Evolutionary conservation across 2,113 vertebrate genomes (phyloP), one percentile per base, ranked within the genome.

Genomic region (Lontra canadensis): DNA sequence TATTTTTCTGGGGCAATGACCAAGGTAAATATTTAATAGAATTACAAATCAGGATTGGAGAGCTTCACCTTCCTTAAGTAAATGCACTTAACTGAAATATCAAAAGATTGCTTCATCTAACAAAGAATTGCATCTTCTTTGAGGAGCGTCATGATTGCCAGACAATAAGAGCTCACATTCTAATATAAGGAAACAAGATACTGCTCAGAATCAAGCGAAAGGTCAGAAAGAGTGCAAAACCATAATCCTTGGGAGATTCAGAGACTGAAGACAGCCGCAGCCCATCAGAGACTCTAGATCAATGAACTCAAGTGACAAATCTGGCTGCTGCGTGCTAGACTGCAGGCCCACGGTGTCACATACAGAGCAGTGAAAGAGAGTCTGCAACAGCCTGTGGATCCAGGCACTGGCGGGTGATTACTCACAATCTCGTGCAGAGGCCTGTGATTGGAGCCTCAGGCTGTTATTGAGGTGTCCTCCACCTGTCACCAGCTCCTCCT

Each of bases 61-160:
- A 92, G 65, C 39, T 92, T 97, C 39, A 31, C 71, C 7, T 95
- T 90, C 42, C 76, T 71, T 71, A 95, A 95, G 84, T 81, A 91
- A 93, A 85, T 74, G 73, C 67, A 93, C 85, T 88, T 92, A 59
- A 25, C 55, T 71, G 42, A 88, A 73, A 92, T 85, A 34, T 0
- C 49, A 52, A 92, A 34, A 52, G 25, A 74, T 39, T 90, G 25
- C 17, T 94, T 97, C n/a, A 69, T 65, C 94, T 93, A 95, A 87
- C 52, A 97, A 95, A 91, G 52, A 88, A 71, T 1, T 81, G 47
- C n/a, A 84, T 67, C 61, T 83, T 61, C 36, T 97, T 49, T 57
- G 94, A 81, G 25, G 15, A 76, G 29, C 52, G 59, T 29, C 3
- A 4, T 13, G 61, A 92, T 49, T 26, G 23, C 20, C 21, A 65